These are phyloP conservation scores for Notechis scutatus DNA, from an alignment of 2,113 vertebrate species.

Conservation along the genomic window DNA sequence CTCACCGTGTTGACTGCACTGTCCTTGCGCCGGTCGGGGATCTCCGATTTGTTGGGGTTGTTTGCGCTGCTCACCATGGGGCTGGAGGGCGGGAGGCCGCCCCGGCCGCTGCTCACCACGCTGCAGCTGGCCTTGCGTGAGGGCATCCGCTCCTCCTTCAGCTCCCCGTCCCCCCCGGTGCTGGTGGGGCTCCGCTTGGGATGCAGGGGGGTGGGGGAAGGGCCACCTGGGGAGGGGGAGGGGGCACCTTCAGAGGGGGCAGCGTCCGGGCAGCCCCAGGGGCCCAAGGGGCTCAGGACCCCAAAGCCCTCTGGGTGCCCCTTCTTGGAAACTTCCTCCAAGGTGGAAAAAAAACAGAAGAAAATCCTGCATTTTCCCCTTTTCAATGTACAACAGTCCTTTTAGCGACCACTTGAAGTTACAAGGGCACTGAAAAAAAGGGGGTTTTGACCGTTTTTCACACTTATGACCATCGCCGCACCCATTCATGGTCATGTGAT, in stretches of 20 bases:
- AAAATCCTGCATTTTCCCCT: too few relatives aligned
- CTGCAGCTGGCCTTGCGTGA: slow-evolving; percentile 80
- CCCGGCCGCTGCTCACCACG: slow-evolving; percentile 74
- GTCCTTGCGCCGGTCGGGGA: slow-evolving; percentile 88
- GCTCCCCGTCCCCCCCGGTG: slow-evolving; percentile 70
- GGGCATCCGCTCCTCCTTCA: slow-evolving; percentile 81
- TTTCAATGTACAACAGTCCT: not conserved
- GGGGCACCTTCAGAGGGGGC: too few relatives aligned
- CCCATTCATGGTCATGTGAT: not conserved
- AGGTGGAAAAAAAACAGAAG: not conserved
- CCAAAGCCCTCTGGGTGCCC: not conserved
- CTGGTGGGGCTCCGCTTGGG: slow-evolving; percentile 87
- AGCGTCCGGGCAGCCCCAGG: too few relatives aligned
- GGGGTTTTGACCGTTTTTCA: not conserved
- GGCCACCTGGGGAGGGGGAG: slow-evolving; percentile 73
- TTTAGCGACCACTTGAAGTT: not conserved
- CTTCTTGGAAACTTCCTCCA: not conserved
- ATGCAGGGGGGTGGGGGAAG: slow-evolving; percentile 73
- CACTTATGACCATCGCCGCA: not conserved
- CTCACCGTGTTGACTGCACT: slow-evolving; percentile 75
- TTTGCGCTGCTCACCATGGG: slow-evolving; percentile 91
- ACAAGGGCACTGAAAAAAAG: not conserved
- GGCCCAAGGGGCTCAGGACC: too few relatives aligned
- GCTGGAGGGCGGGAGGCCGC: slow-evolving; percentile 82
- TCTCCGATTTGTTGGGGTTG: slow-evolving; percentile 92